These are phyloP conservation scores for Eupithecia pulchellata DNA, from an alignment of 2,888 invertebrate species.

Conservation along the genomic window DNA sequence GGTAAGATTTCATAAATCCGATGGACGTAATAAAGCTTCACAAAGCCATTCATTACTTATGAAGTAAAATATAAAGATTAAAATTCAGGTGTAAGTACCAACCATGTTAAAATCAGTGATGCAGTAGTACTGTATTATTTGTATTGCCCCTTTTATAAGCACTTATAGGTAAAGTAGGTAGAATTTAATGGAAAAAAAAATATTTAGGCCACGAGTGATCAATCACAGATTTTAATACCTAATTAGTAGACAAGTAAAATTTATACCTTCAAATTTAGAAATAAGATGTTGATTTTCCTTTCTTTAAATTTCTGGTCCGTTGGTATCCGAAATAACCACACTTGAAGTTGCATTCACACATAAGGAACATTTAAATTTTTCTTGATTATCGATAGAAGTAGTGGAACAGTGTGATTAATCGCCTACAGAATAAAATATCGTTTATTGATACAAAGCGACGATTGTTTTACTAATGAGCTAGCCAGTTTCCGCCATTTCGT, in stretches of 20 bases:
- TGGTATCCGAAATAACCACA: too few relatives aligned
- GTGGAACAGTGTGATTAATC: background rate
- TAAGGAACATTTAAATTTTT: too few relatives aligned
- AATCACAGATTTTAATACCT: too few relatives aligned
- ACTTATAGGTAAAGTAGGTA: background rate
- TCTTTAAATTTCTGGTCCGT: too few relatives aligned
- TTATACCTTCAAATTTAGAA: too few relatives aligned
- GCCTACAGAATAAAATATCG: background rate
- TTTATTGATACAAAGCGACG: background rate
- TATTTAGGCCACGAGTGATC: background rate
- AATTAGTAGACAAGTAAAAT: too few relatives aligned
- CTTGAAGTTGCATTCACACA: too few relatives aligned
- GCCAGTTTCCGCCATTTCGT: conserved; percentile 5
- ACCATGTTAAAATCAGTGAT: background rate
- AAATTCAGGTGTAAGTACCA: background rate
- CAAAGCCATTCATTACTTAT: background rate
- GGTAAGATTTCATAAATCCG: background rate
- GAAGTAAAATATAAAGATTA: background rate
- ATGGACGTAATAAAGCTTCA: background rate
- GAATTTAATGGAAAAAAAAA: background rate
- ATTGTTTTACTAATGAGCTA: conserved; percentile 1
- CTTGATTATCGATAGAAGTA: too few relatives aligned
- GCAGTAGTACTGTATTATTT: background rate
- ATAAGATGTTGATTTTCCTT: too few relatives aligned
- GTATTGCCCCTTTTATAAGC: background rate